Conservation (phyloP, 2,797 vertebrate species). For the Setipinna tenuifilis region DNA sequence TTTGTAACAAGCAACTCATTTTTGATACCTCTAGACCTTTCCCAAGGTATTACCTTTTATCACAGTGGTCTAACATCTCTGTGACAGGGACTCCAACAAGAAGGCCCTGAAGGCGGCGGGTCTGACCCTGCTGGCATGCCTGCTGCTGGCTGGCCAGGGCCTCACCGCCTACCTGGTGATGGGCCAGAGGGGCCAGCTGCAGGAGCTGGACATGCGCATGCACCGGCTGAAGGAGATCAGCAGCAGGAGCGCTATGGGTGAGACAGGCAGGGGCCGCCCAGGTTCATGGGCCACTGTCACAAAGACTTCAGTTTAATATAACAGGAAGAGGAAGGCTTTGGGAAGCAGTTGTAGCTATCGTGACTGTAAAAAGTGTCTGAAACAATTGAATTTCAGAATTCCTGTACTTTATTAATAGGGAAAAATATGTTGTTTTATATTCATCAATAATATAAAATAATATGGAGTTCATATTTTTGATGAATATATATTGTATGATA, state of each 20-base stretch:
- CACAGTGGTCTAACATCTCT: neutral
- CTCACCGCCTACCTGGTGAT: constrained; percentile 82
- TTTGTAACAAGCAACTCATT: neutral
- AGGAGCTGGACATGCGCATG: constrained; percentile 56
- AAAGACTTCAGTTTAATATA: too few relatives aligned
- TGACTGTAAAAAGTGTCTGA: too few relatives aligned
- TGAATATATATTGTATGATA: too few relatives aligned
- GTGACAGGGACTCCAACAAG: constrained; percentile 51
- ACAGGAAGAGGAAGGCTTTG: neutral
- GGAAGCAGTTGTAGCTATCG: too few relatives aligned
- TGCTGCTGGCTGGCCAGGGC: constrained; percentile 85
- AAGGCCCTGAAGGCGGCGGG: constrained; percentile 73
- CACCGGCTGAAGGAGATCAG: constrained; percentile 66
- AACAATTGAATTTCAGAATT: neutral
- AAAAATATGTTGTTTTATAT: too few relatives aligned
- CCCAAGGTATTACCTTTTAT: too few relatives aligned
- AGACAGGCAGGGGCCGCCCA: too few relatives aligned
- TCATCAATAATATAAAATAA: too few relatives aligned
- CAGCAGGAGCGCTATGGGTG: neutral
- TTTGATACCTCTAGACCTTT: too few relatives aligned
- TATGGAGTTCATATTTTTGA: too few relatives aligned
- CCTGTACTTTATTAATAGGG: neutral
- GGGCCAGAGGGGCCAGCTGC: constrained; percentile 75
- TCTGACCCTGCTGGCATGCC: constrained; percentile 80
- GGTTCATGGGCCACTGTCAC: too few relatives aligned